Evolutionary conservation across 2,888 invertebrate genomes (phyloP).

Genomic region (Marronus borbonicus): DNA sequence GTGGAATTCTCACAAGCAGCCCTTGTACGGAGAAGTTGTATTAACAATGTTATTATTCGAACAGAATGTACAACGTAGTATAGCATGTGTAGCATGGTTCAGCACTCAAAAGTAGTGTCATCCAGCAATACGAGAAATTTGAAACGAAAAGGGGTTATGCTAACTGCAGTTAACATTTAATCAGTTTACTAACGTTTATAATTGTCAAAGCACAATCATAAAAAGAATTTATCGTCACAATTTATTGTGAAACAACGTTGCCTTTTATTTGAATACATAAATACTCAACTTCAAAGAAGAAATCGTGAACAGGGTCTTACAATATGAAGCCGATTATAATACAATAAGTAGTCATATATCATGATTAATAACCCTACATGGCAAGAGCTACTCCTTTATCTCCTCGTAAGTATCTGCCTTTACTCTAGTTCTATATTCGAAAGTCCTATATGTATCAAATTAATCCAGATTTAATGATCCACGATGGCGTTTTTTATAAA

Average conservation of each 20-base stretch:
- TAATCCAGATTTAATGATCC: slow-evolving; percentile 18
- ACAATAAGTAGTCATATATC: slow-evolving; percentile 16
- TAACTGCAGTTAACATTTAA: neutral
- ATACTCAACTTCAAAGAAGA: neutral
- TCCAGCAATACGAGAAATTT: no score
- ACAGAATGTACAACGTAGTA: no score
- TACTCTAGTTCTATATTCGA: slow-evolving; percentile 7
- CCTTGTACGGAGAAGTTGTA: no score
- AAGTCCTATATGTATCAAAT: slow-evolving; percentile 1
- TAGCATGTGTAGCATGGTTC: no score
- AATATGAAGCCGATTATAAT: slow-evolving; percentile 9
- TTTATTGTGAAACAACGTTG: neutral
- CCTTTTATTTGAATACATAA: neutral
- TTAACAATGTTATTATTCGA: no score
- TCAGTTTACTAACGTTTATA: neutral
- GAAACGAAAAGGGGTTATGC: neutral
- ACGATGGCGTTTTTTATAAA: neutral
- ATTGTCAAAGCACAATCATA: neutral
- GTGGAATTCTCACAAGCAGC: no score
- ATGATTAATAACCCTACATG: slow-evolving; percentile 2
- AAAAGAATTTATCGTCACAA: neutral
- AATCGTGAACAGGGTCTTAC: slow-evolving; percentile 14
- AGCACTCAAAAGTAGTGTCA: no score
- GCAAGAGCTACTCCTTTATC: slow-evolving; percentile 11
- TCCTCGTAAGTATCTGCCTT: neutral